Evolutionary conservation across 2,888 invertebrate genomes (phyloP).

Genomic region (Erannis defoliaria): DNA sequence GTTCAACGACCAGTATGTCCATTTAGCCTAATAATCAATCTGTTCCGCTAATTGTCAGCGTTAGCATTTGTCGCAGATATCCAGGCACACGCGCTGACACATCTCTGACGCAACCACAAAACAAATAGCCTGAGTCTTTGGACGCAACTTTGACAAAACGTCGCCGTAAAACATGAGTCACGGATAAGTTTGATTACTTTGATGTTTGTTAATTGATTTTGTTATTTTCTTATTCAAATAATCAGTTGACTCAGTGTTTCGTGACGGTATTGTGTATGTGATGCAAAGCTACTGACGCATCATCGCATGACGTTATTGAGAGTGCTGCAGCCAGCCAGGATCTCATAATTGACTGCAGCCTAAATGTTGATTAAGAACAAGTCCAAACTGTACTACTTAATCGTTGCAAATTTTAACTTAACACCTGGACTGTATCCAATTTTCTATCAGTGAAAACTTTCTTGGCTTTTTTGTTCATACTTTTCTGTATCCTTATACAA

Average conservation of each 20-base stretch:
- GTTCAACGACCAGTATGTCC: too few species aligned
- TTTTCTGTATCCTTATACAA: too few species aligned
- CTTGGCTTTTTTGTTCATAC: too few species aligned
- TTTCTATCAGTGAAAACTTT: too few species aligned
- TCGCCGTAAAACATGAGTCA: slow-evolving; percentile 14
- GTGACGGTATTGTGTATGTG: neutral
- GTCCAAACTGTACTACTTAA: too few species aligned
- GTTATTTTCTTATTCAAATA: slow-evolving; percentile 6
- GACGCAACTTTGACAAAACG: too few species aligned
- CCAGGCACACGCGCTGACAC: slow-evolving; percentile 13
- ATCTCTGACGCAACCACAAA: slow-evolving; percentile 22
- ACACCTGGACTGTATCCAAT: too few species aligned
- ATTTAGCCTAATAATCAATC: slow-evolving; percentile 23
- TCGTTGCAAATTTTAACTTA: too few species aligned
- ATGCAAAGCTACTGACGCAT: neutral
- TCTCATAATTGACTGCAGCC: too few species aligned
- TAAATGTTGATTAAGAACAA: too few species aligned
- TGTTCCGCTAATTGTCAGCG: slow-evolving; percentile 24
- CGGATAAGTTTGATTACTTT: slow-evolving; percentile 2
- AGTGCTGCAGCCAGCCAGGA: too few species aligned
- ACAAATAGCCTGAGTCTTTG: too few species aligned
- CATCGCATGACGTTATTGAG: neutral
- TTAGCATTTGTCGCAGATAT: slow-evolving; percentile 6
- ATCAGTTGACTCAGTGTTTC: neutral
- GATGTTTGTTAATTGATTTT: slow-evolving; percentile 12